Base-by-base conservation (phyloP, 1,140 invertebrate genomes). In the Listronotus oregonensis region DNA sequence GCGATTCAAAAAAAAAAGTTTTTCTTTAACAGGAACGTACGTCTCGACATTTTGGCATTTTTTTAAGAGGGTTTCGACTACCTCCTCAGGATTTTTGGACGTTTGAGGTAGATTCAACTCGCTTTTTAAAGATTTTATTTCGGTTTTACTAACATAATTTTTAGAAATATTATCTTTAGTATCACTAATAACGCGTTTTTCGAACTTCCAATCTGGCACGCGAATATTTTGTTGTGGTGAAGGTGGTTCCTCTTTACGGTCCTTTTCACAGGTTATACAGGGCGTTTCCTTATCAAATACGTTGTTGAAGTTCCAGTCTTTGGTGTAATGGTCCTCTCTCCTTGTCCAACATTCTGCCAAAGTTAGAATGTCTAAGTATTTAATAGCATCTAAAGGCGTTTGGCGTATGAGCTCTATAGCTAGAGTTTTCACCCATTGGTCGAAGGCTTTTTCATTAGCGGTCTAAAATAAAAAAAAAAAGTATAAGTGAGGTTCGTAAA, bases 391-490 rank as follows among this genome's bases (percentile, higher is more conserved):
- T n/a, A 87, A 79, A 4, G 86, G 85, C 4, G 86, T 87, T 70
- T 87, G 86, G 1, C 85, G 79, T 27, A 87, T 82, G 4, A 87
- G 77, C 72, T 87, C 85, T 0, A 85, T 83, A 0, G 85, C 85
- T 34, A 87, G 82, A 0, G 84, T 82, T 63, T 84, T 83, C 14
- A 86, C 85, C 85, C 86, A 87, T 3, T 84, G 80, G 77, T 85
- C 85, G 71, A 86, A 87, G 18, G 82, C 79, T 9, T 79, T 78
- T 62, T 86, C 82, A 5, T 78, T 83, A 55, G 82, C 79, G 8
- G 83, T 83, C 86, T 87, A 75, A 14, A 81, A 78, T 66, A n/a
- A 39, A 64, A 56, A 56, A 64, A 34, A 27, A 52, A 42, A 12
- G 8, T 50, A 6, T n/a, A 47, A 18, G 21, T 27, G n/a, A 27